Conservation (phyloP, 1,140 invertebrate species). For the Leptinotarsa texana region DNA sequence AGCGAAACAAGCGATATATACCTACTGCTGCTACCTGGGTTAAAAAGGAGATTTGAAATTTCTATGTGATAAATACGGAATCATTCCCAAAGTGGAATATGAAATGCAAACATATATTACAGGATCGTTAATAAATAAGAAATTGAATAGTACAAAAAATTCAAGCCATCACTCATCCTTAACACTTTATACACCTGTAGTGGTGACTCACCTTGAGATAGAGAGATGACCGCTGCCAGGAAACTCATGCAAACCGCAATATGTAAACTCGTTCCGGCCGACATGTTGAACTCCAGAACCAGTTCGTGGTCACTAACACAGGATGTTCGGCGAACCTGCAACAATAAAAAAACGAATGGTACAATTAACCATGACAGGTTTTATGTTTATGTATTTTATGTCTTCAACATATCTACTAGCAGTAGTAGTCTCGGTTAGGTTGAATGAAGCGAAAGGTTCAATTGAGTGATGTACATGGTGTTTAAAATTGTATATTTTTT, state of each 20-base stretch:
- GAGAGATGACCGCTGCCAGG: constrained; percentile 31
- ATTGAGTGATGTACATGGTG: too few relatives aligned
- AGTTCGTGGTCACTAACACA: constrained; percentile 16
- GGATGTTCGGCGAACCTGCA: constrained; percentile 24
- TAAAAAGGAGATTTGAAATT: too few relatives aligned
- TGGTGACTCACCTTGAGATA: constrained; percentile 36
- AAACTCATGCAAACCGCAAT: constrained; percentile 26
- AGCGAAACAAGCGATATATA: too few relatives aligned
- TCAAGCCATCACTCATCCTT: too few relatives aligned
- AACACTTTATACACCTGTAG: not conserved
- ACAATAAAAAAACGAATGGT: constrained; percentile 18
- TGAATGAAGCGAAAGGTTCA: not conserved
- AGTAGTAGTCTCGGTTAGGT: not conserved
- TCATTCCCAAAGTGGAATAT: too few relatives aligned
- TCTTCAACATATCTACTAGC: not conserved
- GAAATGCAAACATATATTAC: too few relatives aligned
- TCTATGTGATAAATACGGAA: too few relatives aligned
- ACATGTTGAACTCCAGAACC: constrained; percentile 31
- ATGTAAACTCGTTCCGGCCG: constrained; percentile 30
- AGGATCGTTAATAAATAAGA: too few relatives aligned
- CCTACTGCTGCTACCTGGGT: too few relatives aligned
- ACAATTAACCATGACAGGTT: not conserved
- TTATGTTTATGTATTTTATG: constrained; percentile 1
- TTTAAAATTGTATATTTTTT: too few relatives aligned
- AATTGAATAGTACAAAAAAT: too few relatives aligned